Base-by-base conservation (phyloP, 2,797 vertebrate genomes). In the Ceryle rudis region DNA sequence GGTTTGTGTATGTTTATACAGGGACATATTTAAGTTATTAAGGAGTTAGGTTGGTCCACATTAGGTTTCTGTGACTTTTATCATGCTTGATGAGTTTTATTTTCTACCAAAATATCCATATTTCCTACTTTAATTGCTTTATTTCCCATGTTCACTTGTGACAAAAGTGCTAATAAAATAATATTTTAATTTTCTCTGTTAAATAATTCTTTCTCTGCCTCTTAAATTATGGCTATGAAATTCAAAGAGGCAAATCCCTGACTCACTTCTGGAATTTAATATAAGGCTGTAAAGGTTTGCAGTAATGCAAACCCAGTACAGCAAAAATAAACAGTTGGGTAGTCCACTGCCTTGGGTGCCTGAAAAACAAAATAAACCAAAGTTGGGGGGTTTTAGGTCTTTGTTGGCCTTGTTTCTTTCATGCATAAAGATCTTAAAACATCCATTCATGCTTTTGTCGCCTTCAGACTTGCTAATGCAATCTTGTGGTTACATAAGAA, bases 391-490 rank as follows among this genome's bases (percentile, higher is more conserved):
- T 2, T 41, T 79, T n/a, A 81, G 5, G 25, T 52, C 46, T 84
- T 69, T 72, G 11, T 51, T 86, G 80, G 25, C 39, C 73, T 86
- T 86, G 22, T 62, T 93, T 75, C 51, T 90, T 80, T 88, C 61
- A 65, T 58, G 51, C 69, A 37, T 94, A 81, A 93, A 86, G 35
- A 82, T 10, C 31, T 95, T 71, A 91, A 19, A n/a, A 55, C 35
- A 25, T 57, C 89, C 81, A 81, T 90, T 90, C 85, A 75, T 79
- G 73, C 77, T 92, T 95, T 91, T 94, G 57, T 91, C 92, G 94
- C 92, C 94, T 93, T 91, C 79, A 93, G 79, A 65, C 35, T 93
- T 94, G 79, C 72, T 94, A 94, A 86, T 93, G 79, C 54, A 90
- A 65, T 69, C 69, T 78, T 83, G 79, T 51, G 54, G 57, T 90